phyloP scores from a whole-genome alignment of 2,797 vertebrate genomes.

The Poeciliopsis turneri region DNA sequence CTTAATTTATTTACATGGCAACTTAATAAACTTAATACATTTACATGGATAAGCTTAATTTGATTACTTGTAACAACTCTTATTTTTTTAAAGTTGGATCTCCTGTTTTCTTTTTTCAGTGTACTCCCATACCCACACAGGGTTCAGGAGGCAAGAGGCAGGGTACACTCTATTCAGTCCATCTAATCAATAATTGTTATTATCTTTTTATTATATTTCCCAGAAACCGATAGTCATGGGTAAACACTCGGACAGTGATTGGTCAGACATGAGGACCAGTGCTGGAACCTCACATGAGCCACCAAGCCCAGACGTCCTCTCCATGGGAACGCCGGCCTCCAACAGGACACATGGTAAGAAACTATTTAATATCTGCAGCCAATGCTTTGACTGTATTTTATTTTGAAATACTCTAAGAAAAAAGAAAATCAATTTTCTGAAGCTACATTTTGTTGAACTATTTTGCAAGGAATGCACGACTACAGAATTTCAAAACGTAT shows the following conservation, averaged over 20 bases:
- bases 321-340: slow-evolving; percentile 7
- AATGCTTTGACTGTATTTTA: neutral
- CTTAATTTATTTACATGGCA: too few relatives aligned
- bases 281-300: slow-evolving; percentile 55
- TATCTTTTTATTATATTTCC: neutral
- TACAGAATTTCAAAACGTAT: neutral
- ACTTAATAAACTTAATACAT: too few relatives aligned
- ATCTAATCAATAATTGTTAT: neutral
- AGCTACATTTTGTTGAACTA: neutral
- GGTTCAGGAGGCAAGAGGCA: too few relatives aligned
- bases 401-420: neutral
- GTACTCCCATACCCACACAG: too few relatives aligned
- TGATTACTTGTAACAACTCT: too few relatives aligned
- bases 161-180: neutral
- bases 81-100: too few relatives aligned
- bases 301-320: slow-evolving; percentile 41
- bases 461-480: neutral
- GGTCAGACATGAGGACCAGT: slow-evolving; percentile 36
- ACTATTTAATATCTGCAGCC: neutral
- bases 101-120: too few relatives aligned
- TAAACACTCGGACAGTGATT: slow-evolving; percentile 11
- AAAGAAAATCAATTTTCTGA: neutral
- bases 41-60: too few relatives aligned
- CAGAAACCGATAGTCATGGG: slow-evolving; percentile 46
- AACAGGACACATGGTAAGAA: slow-evolving; percentile 30